Base-by-base conservation (phyloP, 2,797 vertebrate genomes). In the Scyliorhinus canicula region DNA sequence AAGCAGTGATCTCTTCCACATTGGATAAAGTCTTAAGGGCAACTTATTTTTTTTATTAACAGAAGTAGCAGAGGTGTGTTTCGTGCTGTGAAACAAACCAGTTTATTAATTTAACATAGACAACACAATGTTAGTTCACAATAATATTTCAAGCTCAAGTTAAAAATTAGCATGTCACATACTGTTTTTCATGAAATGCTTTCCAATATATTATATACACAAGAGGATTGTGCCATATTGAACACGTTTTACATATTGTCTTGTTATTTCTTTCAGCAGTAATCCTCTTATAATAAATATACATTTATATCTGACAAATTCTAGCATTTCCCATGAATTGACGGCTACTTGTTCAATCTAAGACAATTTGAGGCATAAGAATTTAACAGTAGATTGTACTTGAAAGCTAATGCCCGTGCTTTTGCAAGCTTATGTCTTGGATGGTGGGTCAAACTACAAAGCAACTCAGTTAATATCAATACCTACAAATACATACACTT, bases 101-200 rank as follows among this genome's bases (percentile, higher is more conserved):
- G 47, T 94, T 94, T 94, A 94, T 94, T 74, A 94, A 69, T 28
- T 71, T 47, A 69, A 71, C 26, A 67, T 31, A 65, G 19, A 71
- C 93, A 74, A 35, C 67, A 69, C 44, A 71, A 52, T 71, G 44
- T 74, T 94, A 93, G 5, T 94, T 74, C 28, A 94, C 44, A 74
- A 94, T 31, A 69, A n/a, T 94, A 93, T 52, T 93, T 31, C 5
- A 26, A 93, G 47, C 3, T 67, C 52, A 69, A 69, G 26, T 71
- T 93, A 31, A 52, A 94, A 35, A 55, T 52, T 52, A 71, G 44
- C 28, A 71, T 2, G 52, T 71, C 44, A 93, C 71, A 71, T 52
- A 67, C 40, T 93, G 85, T 65, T 40, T 71, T 44, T 93, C 21
- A 67, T 67, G n/a, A 93, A 93, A 52, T 5, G 26, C 47, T 93